These are phyloP conservation scores for Stichodactyla mertensii DNA, from an alignment of 64 coral and sea anemone genomes.

Conservation along the genomic window DNA sequence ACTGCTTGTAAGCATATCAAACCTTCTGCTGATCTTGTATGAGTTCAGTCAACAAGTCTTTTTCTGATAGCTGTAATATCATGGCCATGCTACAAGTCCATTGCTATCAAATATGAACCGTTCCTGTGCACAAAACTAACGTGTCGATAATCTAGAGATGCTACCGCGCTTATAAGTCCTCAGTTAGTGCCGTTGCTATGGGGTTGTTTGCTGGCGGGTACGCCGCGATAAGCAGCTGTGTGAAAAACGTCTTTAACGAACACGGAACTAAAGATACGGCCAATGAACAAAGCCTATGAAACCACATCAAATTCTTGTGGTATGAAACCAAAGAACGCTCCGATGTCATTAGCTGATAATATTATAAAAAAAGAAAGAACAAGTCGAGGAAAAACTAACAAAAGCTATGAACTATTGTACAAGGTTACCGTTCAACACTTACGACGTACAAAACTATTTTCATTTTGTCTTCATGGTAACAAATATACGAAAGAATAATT, in stretches of 20 bases:
- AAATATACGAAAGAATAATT: background rate
- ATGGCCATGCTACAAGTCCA: conserved; percentile 62
- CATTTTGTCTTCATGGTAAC: background rate
- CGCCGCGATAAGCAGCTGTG: background rate
- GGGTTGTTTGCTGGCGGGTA: background rate
- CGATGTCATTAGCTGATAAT: background rate
- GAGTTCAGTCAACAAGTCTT: conserved; percentile 84
- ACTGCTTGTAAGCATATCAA: background rate
- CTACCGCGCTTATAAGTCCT: background rate
- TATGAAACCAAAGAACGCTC: background rate
- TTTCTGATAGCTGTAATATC: conserved; percentile 90
- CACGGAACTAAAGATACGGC: background rate
- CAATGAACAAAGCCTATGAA: background rate
- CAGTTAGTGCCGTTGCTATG: background rate
- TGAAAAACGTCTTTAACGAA: background rate
- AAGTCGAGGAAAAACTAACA: background rate
- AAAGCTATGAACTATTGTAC: background rate
- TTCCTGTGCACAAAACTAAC: background rate
- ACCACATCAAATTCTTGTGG: background rate
- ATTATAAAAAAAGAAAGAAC: background rate
- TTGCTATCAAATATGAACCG: conserved; percentile 12
- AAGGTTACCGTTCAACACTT: background rate
- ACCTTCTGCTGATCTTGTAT: conserved; percentile 94
- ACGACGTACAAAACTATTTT: background rate
- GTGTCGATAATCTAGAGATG: background rate